Evolutionary conservation across 2,797 vertebrate genomes (phyloP).

Genomic region (Smutsia gigantea): DNA sequence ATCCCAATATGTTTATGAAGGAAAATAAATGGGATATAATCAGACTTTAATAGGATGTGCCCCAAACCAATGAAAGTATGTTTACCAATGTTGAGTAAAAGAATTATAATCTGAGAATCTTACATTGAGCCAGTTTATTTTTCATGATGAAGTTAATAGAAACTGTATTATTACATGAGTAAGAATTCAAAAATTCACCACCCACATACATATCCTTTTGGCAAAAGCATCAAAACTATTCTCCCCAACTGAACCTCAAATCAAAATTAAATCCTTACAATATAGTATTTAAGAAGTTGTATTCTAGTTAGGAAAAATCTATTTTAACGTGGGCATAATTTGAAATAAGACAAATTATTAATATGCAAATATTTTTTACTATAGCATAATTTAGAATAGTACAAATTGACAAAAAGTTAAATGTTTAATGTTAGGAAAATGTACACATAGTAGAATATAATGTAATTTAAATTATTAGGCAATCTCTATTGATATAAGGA

Average conservation of each 20-base stretch:
- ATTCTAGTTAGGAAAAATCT: not conserved
- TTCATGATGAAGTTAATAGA: constrained; percentile 2
- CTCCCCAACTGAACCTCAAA: not conserved
- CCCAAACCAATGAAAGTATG: not conserved
- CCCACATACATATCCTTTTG: not conserved
- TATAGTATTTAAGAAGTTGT: not conserved
- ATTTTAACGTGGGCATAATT: not conserved
- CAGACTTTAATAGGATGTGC: not conserved
- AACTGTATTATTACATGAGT: not conserved
- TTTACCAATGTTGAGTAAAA: not conserved
- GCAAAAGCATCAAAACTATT: not conserved
- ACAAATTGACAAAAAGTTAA: not conserved
- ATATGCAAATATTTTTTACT: not conserved
- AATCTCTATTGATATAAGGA: not conserved
- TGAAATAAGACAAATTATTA: not conserved
- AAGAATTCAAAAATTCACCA: not conserved
- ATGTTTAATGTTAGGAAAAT: not conserved
- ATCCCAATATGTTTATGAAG: not conserved
- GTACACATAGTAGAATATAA: not conserved
- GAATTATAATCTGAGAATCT: not conserved
- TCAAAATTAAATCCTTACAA: not conserved
- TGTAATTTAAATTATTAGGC: not conserved
- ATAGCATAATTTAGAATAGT: not conserved
- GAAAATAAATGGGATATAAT: not conserved
- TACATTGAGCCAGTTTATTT: not conserved